Evolutionary conservation across 2,888 invertebrate species (phyloP).

Genomic region (Scaptomyza caliginosa): DNA sequence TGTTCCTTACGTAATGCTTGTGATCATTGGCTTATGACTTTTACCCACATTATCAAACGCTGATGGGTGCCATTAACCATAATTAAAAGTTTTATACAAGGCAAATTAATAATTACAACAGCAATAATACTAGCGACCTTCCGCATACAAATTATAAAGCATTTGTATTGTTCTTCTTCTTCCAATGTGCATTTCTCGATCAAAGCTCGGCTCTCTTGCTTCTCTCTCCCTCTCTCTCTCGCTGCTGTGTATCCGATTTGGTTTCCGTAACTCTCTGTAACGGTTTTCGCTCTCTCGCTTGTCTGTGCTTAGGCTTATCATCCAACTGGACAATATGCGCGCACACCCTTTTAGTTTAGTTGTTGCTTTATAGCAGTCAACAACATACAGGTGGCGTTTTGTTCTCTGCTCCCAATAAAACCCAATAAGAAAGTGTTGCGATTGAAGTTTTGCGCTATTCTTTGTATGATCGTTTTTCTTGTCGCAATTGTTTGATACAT

Average conservation of each 20-base stretch:
- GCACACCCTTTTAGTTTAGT: slow-evolving; percentile 12
- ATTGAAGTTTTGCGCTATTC: not conserved
- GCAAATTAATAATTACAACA: slow-evolving; percentile 25
- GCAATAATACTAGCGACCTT: slow-evolving; percentile 19
- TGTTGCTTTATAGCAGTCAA: slow-evolving; percentile 4
- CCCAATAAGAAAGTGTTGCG: not conserved
- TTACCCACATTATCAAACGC: not conserved
- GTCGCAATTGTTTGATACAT: not conserved
- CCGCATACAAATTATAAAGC: not conserved
- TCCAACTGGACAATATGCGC: slow-evolving; percentile 1
- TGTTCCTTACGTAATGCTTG: no score
- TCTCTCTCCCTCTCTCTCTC: not conserved
- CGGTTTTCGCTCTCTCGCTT: not conserved
- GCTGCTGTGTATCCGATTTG: not conserved
- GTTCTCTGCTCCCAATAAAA: not conserved
- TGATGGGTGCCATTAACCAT: not conserved
- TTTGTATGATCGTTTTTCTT: not conserved
- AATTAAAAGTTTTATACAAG: slow-evolving; percentile 19
- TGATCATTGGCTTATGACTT: no score
- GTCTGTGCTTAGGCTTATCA: slow-evolving; percentile 17
- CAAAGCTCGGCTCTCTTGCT: slow-evolving; percentile 7
- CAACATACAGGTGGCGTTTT: not conserved
- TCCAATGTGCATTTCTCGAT: not conserved
- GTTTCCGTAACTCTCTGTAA: not conserved
- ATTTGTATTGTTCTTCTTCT: not conserved